phyloP scores from a whole-genome alignment of 2,113 vertebrate species.

The Mirza zaza region DNA sequence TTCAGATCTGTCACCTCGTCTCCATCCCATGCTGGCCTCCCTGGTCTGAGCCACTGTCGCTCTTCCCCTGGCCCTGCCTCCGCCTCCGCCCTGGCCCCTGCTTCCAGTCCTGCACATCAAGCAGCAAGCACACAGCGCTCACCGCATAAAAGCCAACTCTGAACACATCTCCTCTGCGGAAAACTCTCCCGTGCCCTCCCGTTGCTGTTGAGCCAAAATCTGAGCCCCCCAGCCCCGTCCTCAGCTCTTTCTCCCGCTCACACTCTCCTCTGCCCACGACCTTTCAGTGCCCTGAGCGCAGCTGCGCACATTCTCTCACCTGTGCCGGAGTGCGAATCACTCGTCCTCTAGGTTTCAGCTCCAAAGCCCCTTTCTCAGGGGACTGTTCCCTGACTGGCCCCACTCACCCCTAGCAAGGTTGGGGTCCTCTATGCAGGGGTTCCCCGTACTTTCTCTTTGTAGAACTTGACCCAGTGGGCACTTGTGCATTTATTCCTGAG shows the following conservation, averaged over 20 bases:
- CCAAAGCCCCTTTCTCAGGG: background rate
- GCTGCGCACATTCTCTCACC: background rate
- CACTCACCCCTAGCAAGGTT: no score
- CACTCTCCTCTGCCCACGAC: background rate
- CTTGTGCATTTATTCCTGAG: background rate
- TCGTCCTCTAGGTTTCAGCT: background rate
- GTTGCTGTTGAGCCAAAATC: background rate
- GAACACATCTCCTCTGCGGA: background rate
- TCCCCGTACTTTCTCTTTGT: background rate
- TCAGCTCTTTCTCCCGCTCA: background rate
- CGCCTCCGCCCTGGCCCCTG: accelerated
- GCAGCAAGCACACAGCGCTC: background rate
- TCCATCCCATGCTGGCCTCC: background rate
- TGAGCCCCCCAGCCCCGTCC: background rate
- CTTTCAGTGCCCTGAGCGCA: background rate
- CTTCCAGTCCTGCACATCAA: background rate
- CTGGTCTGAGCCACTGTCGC: background rate
- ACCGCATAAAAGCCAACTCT: background rate
- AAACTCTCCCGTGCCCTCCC: no score
- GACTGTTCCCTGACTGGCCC: background rate
- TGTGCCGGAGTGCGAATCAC: background rate
- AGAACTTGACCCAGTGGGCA: background rate
- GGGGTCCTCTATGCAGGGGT: accelerated
- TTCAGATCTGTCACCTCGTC: conserved; percentile 30
- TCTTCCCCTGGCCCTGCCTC: background rate